Base-by-base conservation (phyloP, 2,888 invertebrate genomes). In the Pherbina coryleti region DNA sequence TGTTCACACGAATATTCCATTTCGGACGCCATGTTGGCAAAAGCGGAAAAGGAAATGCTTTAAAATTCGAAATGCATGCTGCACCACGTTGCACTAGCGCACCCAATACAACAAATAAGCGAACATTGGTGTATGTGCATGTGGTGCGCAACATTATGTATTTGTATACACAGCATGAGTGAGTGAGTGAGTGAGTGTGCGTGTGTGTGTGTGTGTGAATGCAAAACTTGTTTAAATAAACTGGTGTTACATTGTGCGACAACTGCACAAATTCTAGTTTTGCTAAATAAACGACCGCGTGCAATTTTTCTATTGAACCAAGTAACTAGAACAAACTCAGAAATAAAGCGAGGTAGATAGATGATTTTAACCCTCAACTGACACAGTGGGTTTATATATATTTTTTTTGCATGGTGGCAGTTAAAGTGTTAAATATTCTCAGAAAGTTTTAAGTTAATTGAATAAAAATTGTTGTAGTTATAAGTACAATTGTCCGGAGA, bases 1-100 rank as follows among this genome's bases (percentile, higher is more conserved):
- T 22, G 14, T 60, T 60, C 28, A 17, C 25, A 22, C 28, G 28
- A 25, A 17, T 4, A 60, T 17, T 14, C 57, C 57, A 57, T 19
- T 57, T 3, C 57, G 19, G 60, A 25, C 67, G 70, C 62, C 75
- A 69, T 74, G 51, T 77, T 72, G 49, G 64, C n/a, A 60, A 66
- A 75, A 76, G 60, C 82, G 82, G 82, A 81, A 82, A 80, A 80
- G 81, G 78, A 83, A 82, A 79, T 81, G 82, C 83, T 57, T 64
- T 44, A 44, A 44, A 66, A 49, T 60, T 53, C 25, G 14, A 53
- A 51, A 34, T 66, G 62, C 62, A 73, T 71, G 60, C 44, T n/a
- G 64, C n/a, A 31, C 64, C 22, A 31, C 31, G 34, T 11, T 64
- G 64, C 64, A 31, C 31, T 31, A 64, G 28, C 57, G 28, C 57